These are phyloP conservation scores for Didymodactylos carnosus DNA, from an alignment of 2,888 invertebrate species.

Conservation along the genomic window DNA sequence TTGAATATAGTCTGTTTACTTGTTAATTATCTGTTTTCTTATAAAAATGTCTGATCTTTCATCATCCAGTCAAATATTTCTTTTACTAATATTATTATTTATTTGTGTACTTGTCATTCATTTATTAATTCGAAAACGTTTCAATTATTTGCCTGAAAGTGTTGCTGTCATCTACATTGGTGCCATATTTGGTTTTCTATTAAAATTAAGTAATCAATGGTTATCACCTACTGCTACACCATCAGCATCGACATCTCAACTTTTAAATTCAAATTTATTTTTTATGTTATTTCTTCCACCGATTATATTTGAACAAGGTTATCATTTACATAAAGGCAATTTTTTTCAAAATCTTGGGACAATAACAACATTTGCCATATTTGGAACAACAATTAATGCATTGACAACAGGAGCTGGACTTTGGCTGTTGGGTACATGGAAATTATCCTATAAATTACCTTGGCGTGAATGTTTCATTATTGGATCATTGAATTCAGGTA, in stretches of 20 bases:
- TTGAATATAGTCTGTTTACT: no score
- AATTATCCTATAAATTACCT: neutral
- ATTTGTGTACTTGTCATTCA: slow-evolving; percentile 60
- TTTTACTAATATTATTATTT: neutral
- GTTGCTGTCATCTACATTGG: slow-evolving; percentile 69
- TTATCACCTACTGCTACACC: slow-evolving; percentile 41
- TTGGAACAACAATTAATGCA: slow-evolving; percentile 89
- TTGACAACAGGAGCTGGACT: slow-evolving; percentile 87
- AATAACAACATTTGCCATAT: slow-evolving; percentile 84
- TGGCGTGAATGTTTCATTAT: slow-evolving; percentile 55
- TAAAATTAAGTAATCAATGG: slow-evolving; percentile 66
- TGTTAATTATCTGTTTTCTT: no score
- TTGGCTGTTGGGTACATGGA: slow-evolving; percentile 67
- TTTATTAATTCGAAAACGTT: slow-evolving; percentile 74
- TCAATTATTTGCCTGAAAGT: slow-evolving; percentile 89
- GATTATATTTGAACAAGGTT: slow-evolving; percentile 96
- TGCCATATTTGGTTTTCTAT: slow-evolving; percentile 67
- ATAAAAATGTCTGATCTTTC: neutral
- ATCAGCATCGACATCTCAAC: slow-evolving; percentile 42
- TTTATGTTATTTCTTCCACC: slow-evolving; percentile 86
- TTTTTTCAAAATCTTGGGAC: slow-evolving; percentile 86
- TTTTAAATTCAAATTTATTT: slow-evolving; percentile 91
- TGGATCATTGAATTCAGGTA: slow-evolving; percentile 74
- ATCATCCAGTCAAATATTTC: neutral
- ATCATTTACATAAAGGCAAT: slow-evolving; percentile 75